phyloP scores from a whole-genome alignment of 1,140 invertebrate species.

The Chironomus striatipennis region DNA sequence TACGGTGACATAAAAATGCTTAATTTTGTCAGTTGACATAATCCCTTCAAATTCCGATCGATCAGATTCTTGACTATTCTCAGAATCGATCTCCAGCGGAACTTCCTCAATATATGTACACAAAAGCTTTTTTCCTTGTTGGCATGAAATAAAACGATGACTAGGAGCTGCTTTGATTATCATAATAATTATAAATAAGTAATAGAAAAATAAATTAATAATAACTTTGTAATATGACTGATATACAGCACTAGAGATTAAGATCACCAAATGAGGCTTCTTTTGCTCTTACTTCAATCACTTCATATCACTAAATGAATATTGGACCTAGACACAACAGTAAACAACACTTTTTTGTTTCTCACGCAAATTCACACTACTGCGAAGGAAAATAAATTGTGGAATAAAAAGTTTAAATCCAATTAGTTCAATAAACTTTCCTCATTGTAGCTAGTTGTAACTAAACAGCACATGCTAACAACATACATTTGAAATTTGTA shows the following conservation, averaged over 20 bases:
- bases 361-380: not conserved
- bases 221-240: too few relatives aligned
- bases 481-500: not conserved
- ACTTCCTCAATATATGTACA: too few relatives aligned
- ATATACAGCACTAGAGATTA: too few relatives aligned
- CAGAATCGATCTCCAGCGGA: too few relatives aligned
- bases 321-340: not conserved
- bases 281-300: conserved; percentile 26
- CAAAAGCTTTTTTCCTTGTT: too few relatives aligned
- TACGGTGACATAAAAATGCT: not conserved
- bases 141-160: too few relatives aligned
- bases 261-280: not conserved
- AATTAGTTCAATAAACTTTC: not conserved
- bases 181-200: too few relatives aligned
- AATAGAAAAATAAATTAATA: too few relatives aligned
- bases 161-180: too few relatives aligned
- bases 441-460: not conserved
- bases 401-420: not conserved
- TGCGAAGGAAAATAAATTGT: not conserved
- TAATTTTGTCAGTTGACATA: conserved; percentile 11
- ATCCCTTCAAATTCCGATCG: too few relatives aligned
- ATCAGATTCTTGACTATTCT: conserved; percentile 13
- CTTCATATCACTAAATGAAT: not conserved
- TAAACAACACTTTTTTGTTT: not conserved
- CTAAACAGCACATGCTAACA: not conserved